phyloP scores from a whole-genome alignment of 2,888 invertebrate species.

The Buathra laborator region DNA sequence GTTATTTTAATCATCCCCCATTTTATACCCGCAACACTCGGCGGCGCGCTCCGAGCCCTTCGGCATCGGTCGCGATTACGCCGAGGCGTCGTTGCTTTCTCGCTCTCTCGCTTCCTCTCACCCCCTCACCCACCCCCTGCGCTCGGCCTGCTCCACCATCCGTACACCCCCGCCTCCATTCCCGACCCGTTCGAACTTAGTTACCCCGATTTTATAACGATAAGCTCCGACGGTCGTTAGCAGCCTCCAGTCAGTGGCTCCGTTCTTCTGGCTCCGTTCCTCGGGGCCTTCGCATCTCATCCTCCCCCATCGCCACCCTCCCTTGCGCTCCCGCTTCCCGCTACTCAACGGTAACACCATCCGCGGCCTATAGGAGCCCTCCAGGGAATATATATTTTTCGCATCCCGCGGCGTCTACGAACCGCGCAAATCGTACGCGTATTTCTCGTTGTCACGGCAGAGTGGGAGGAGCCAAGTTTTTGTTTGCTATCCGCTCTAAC shows the following conservation, averaged over 20 bases:
- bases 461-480: constrained; percentile 46
- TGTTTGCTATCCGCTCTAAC: constrained; percentile 61
- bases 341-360: constrained; percentile 51
- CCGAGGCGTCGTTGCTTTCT: constrained; percentile 50
- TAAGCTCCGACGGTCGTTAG: constrained; percentile 78
- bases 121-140: constrained; percentile 13
- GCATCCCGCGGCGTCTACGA: constrained; percentile 58
- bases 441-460: constrained; percentile 47
- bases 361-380: constrained; percentile 56
- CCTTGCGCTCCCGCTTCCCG: background rate
- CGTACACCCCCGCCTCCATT: constrained; percentile 37
- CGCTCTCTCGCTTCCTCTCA: constrained; percentile 36
- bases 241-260: constrained; percentile 77
- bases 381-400: constrained; percentile 55
- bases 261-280: constrained; percentile 65
- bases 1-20: constrained; percentile 84
- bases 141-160: constrained; percentile 44
- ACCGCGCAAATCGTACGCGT: constrained; percentile 57
- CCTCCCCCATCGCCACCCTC: constrained; percentile 51
- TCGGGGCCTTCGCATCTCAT: constrained; percentile 51
- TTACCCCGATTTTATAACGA: constrained; percentile 77
- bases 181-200: constrained; percentile 70
- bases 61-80: constrained; percentile 73
- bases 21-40: constrained; percentile 81
- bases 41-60: constrained; percentile 69